Evolutionary conservation across 2,888 invertebrate species (phyloP), one percentile per base, ranked within the genome.

Genomic region (Tetramorium bicarinatum): DNA sequence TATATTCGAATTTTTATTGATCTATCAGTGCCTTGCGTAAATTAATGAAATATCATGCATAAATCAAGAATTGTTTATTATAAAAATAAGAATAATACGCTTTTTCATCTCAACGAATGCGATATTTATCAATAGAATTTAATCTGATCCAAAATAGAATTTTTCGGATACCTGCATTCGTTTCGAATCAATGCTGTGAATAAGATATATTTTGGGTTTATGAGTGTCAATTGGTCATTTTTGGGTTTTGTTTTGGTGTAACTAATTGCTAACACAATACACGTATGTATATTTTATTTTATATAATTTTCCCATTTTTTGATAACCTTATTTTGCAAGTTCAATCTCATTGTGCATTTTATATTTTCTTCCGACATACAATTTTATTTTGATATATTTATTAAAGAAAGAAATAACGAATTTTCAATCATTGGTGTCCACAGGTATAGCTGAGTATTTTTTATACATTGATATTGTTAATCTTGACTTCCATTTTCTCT

Each of bases 361-460:
- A 61, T 82, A 69, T 71, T 88, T 80, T 52, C 11, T 52, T 77
- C 44, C 61, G 18, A 81, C 38, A 44, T 52, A 82, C 61, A 44
- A 52, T 67, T 77, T 77, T 74, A 49, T 83, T 82, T 82, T 34
- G 56, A 82, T 59, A 75, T 79, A 66, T 85, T 87, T 76, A 82
- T 86, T 76, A 67, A 86, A 66, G 15, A 82, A 67, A 81, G 72
- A 56, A 82, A 75, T 67, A 85, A 18, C 25, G 72, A 86, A 80
- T 87, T 62, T 86, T 71, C 88, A 87, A 89, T 90, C 86, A 92
- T 90, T 93, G 94, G 94, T 94, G 94, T 94, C 94, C 94, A 94
- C 94, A 91, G 72, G 84, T 89, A 92, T 93, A 94, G 94, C 94
- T 94, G 94, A 94, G 93, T 94, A 94, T 94, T 93, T 92, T 76